Conservation (phyloP, 2,113 vertebrate species). For the Felis catus region DNA sequence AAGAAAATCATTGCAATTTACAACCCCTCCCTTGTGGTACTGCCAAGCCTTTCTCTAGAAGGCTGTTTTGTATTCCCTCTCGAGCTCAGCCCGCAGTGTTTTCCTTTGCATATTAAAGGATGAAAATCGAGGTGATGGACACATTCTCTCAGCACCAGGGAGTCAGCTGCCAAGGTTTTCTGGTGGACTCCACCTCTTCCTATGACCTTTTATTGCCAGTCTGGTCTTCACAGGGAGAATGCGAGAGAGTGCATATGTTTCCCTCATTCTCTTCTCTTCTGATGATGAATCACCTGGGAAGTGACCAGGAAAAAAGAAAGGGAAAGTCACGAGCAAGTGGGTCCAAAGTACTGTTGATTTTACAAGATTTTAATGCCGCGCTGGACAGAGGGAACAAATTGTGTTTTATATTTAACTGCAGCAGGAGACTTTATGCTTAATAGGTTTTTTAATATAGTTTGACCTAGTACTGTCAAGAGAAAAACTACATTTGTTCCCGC, state of each 20-base stretch:
- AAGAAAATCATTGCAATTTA: constrained; percentile 34
- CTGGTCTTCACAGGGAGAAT: not conserved
- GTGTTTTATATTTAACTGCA: constrained; percentile 61
- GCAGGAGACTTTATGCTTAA: constrained; percentile 64
- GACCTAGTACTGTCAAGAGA: constrained; percentile 69
- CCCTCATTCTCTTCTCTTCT: not conserved
- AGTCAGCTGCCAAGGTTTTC: constrained; percentile 58
- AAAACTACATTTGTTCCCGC: constrained; percentile 52
- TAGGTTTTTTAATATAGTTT: constrained; percentile 72
- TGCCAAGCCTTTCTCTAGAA: constrained; percentile 53
- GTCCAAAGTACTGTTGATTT: constrained; percentile 8
- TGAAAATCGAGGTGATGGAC: constrained; percentile 58
- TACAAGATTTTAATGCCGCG: constrained; percentile 10
- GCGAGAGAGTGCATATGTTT: not conserved
- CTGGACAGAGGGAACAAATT: constrained; percentile 58
- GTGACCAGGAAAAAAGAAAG: constrained; percentile 4
- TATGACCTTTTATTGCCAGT: not conserved
- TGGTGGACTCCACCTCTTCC: constrained; percentile 42
- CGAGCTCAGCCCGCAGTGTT: constrained; percentile 66
- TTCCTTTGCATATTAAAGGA: constrained; percentile 70
- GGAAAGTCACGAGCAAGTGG: constrained; percentile 10
- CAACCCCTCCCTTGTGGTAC: not conserved
- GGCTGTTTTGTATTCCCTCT: constrained; percentile 54
- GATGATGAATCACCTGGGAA: constrained; percentile 31
- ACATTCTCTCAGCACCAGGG: not conserved